Percentiles rank a stretch among this genome's conserved stretches.
phyloP scores from a whole-genome alignment of 2,797 vertebrate species.

The Cuculus canorus region DNA sequence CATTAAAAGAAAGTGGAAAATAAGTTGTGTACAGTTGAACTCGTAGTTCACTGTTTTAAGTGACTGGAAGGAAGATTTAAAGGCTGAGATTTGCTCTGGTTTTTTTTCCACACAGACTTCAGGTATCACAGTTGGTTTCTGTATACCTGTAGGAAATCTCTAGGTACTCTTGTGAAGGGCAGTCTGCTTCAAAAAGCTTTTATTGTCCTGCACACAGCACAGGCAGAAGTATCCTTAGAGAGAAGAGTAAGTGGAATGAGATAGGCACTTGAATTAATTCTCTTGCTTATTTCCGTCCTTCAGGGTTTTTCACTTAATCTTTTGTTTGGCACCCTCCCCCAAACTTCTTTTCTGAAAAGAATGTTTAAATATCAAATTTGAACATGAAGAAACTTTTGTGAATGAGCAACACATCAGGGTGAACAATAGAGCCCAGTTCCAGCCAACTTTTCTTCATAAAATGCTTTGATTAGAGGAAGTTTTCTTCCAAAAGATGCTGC shows the following conservation, averaged over 20 bases:
- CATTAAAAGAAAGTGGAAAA: background rate
- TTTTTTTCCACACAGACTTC: background rate
- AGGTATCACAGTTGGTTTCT: background rate
- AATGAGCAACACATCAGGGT: background rate
- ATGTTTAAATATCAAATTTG: background rate
- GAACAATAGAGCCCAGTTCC: background rate
- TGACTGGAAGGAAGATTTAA: background rate
- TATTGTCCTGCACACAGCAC: background rate
- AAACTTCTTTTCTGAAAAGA: background rate
- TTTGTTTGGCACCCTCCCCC: background rate
- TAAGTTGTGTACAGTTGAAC: background rate
- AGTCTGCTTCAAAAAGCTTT: background rate
- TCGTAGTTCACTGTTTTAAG: background rate
- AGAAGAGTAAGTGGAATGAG: background rate
- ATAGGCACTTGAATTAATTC: background rate
- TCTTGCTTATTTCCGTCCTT: background rate
- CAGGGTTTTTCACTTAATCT: background rate
- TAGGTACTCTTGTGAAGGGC: background rate
- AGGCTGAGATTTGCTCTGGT: background rate
- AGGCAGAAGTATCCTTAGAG: background rate
- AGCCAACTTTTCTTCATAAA: background rate
- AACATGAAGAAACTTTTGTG: background rate
- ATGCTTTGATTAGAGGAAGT: slow-evolving; percentile 32
- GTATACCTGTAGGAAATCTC: background rate
- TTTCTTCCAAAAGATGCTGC: background rate